Conservation (phyloP, 2,888 invertebrate genomes). For the Acrobasis repandana region DNA sequence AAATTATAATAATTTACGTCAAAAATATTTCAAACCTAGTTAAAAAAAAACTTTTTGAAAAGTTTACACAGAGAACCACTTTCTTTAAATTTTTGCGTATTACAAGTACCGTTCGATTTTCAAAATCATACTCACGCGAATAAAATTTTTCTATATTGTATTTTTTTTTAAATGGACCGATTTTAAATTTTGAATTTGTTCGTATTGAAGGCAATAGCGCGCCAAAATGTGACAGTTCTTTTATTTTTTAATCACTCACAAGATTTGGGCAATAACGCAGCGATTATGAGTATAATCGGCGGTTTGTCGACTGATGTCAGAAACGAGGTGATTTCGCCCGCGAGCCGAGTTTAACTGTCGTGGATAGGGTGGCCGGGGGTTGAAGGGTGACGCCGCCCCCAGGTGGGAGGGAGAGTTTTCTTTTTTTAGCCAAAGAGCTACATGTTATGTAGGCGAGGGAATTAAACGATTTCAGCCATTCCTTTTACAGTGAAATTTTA, state of each 20-base stretch:
- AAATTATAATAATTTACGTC: too few species aligned
- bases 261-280: constrained; percentile 25
- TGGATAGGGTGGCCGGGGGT: constrained; percentile 41
- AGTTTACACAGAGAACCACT: too few species aligned
- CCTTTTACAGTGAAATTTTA: background rate
- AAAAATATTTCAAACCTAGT: too few species aligned
- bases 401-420: constrained; percentile 30
- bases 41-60: too few species aligned
- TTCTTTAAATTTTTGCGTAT: too few species aligned
- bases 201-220: constrained; percentile 1
- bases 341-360: constrained; percentile 65
- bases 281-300: constrained; percentile 55
- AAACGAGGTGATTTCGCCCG: constrained; percentile 65
- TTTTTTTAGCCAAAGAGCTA: constrained; percentile 19
- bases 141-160: too few species aligned
- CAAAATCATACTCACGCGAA: too few species aligned
- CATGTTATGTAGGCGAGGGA: constrained; percentile 8
- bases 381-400: constrained; percentile 35
- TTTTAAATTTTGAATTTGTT: background rate
- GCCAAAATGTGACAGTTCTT: constrained; percentile 11
- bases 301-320: constrained; percentile 49
- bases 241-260: background rate
- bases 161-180: too few species aligned
- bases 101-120: too few species aligned
- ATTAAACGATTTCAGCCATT: constrained; percentile 1